Percentiles rank a stretch among this genome's conserved stretches.
These are phyloP conservation scores for Lasioglossum oenotherae DNA, from an alignment of 2,888 invertebrate genomes.

Conservation along the genomic window DNA sequence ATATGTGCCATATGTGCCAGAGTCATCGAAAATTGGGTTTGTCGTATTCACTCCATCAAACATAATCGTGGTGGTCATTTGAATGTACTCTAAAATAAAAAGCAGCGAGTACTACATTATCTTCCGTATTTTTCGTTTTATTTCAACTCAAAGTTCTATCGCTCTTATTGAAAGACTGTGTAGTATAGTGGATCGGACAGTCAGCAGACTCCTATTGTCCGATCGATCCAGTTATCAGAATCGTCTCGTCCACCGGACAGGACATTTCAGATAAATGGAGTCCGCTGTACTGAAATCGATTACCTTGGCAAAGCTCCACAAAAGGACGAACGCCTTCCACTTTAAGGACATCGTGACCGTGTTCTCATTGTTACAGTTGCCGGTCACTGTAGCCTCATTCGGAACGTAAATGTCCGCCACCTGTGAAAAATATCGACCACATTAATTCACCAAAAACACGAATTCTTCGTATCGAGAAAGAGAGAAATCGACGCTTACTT, in stretches of 20 bases:
- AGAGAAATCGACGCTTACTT: constrained; percentile 74
- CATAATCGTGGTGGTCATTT: too few species aligned
- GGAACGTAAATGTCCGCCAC: constrained; percentile 92
- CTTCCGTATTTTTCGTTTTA: too few species aligned
- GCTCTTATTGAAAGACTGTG: too few species aligned
- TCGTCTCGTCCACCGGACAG: too few species aligned
- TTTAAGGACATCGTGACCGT: constrained; percentile 89
- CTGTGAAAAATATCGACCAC: constrained; percentile 77
- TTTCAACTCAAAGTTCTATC: too few species aligned
- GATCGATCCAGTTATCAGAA: neutral
- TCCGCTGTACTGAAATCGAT: neutral
- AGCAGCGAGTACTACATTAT: too few species aligned
- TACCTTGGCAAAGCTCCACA: constrained; percentile 93
- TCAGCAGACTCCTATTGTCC: neutral
- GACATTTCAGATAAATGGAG: neutral
- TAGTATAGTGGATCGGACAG: neutral
- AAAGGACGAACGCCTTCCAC: constrained; percentile 91
- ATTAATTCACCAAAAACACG: neutral
- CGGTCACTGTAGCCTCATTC: constrained; percentile 89
- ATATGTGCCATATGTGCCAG: too few species aligned
- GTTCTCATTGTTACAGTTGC: constrained; percentile 91
- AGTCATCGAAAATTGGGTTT: too few species aligned
- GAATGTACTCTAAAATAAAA: too few species aligned
- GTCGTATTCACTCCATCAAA: too few species aligned
- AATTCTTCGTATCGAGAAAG: too few species aligned